Evolutionary conservation across 2,113 vertebrate species (phyloP).

Genomic region (Microtus richardsoni): DNA sequence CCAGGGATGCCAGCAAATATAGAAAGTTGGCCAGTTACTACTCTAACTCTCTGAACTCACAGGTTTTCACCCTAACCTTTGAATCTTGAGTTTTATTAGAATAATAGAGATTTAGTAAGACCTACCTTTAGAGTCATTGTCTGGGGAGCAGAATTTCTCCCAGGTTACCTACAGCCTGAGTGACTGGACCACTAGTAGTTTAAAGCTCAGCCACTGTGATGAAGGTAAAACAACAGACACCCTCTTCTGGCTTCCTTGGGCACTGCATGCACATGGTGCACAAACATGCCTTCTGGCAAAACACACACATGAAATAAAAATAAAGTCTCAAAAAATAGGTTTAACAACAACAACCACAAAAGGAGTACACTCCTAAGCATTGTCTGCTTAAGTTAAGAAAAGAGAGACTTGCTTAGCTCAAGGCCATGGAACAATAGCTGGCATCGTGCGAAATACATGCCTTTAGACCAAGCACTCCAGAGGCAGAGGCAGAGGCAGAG

Average conservation of each 20-base stretch:
- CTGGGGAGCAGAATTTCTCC: neutral
- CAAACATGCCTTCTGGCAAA: neutral
- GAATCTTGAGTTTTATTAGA: neutral
- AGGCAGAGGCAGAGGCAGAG: no score
- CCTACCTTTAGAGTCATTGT: neutral
- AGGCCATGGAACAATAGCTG: neutral
- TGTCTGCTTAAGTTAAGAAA: neutral
- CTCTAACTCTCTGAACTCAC: no score
- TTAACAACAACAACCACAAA: neutral
- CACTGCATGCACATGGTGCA: no score
- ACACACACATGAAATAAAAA: neutral
- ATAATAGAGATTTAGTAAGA: neutral
- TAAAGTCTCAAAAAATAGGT: neutral
- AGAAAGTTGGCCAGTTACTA: no score
- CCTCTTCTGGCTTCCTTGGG: neutral
- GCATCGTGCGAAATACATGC: neutral
- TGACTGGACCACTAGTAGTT: neutral
- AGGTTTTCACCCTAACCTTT: neutral
- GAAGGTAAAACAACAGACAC: neutral
- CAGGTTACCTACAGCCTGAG: neutral
- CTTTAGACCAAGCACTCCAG: neutral
- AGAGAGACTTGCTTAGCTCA: neutral
- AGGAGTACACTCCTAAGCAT: neutral
- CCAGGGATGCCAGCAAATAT: no score
- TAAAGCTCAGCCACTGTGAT: neutral